Evolutionary conservation across 2,113 vertebrate species (phyloP), one percentile per base, ranked within the genome.

Genomic region (Zapus hudsonius): DNA sequence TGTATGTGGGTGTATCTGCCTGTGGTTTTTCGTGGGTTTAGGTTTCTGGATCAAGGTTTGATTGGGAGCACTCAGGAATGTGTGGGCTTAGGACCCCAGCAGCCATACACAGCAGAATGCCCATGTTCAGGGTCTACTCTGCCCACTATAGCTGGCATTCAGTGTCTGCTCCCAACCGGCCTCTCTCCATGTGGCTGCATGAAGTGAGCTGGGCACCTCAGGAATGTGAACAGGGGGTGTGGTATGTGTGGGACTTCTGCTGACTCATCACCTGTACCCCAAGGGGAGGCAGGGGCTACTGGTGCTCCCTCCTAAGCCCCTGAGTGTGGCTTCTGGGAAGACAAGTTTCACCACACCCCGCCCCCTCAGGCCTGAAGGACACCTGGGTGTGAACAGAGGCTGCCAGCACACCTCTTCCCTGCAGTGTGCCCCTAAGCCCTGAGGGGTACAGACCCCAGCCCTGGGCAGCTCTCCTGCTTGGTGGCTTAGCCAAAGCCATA

Each of bases 41-140:
- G 25, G 84, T 31, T 38, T 33, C 40, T 63, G 86, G 66, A 75
- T 36, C 84, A 17, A 25, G 11, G 72, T 64, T 79, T 0, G 0
- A 13, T 22, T 17, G 29, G 2, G 93, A 42, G 61, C 73, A 27
- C n/a, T 38, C 92, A 40, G 85, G 96, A 95, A 95, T 90, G 94
- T 57, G 6, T 66, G 29, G 63, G 15, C 40, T 69, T 29, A 23
- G 57, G 75, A 31, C 33, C 40, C 63, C 13, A 1, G 88, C n/a
- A 67, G 40, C 47, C 3, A 0, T 13, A 38, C 47, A 29, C n/a
- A 42, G 63, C 4, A 63, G 57, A 75, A 25, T 36, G 10, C 61
- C 42, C 40, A 59, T 57, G 25, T 25, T n/a, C 69, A 9, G 3
- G 3, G 22, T 20, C 64, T 2, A 0, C 20, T 25, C 67, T 7